Conservation (phyloP, 2,888 invertebrate genomes). For the Liposcelis brunnea region DNA sequence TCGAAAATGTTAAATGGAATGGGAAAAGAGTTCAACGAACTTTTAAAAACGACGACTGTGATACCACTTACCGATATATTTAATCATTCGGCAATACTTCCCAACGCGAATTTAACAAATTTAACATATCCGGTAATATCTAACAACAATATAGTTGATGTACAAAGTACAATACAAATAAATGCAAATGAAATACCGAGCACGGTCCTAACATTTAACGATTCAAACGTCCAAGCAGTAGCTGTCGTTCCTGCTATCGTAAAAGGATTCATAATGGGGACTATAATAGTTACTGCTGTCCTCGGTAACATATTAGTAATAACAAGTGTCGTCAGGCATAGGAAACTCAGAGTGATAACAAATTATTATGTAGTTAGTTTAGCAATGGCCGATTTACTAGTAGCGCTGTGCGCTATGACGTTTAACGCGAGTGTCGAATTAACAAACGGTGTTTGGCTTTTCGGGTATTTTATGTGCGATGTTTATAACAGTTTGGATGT, state of each 20-base stretch:
- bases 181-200: constrained; percentile 5
- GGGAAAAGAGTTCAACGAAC: no score
- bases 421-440: constrained; percentile 80
- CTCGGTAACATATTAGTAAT: constrained; percentile 86
- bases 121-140: no score
- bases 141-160: no score
- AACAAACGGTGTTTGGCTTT: constrained; percentile 70
- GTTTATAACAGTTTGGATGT: constrained; percentile 90
- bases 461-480: constrained; percentile 81
- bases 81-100: no score
- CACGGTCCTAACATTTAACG: not conserved
- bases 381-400: constrained; percentile 85
- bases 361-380: constrained; percentile 92
- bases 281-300: constrained; percentile 76
- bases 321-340: constrained; percentile 61
- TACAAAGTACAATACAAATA: constrained; percentile 5
- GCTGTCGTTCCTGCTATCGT: constrained; percentile 41
- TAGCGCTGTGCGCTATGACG: constrained; percentile 82
- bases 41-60: no score
- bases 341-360: constrained; percentile 71
- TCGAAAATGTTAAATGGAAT: no score
- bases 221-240: not conserved
- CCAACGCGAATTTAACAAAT: no score
- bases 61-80: no score
- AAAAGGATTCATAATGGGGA: constrained; percentile 63